phyloP scores from a whole-genome alignment of 2,113 vertebrate species.

The Tor tambroides region DNA sequence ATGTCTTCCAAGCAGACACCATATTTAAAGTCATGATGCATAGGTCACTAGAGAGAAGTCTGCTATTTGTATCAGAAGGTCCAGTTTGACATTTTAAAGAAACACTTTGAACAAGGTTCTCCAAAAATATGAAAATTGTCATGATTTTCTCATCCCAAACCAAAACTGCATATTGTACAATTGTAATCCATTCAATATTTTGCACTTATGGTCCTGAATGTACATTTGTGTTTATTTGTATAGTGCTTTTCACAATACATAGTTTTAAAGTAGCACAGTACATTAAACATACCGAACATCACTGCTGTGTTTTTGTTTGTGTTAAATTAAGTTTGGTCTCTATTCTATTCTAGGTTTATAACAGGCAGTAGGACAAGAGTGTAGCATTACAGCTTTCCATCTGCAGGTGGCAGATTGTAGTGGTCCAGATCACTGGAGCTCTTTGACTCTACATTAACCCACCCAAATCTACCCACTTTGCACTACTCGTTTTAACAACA shows the following conservation, averaged over 20 bases:
- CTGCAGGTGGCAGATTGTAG: constrained; percentile 29
- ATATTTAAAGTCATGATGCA: not conserved
- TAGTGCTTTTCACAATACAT: not conserved
- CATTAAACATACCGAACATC: not conserved
- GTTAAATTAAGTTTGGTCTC: not conserved
- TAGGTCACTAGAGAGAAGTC: not conserved
- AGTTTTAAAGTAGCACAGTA: not conserved
- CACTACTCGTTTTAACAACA: constrained; percentile 50
- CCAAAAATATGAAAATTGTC: not conserved
- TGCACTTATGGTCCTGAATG: not conserved
- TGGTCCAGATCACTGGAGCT: constrained; percentile 30
- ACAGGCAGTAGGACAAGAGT: not conserved
- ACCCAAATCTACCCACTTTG: constrained; percentile 47
- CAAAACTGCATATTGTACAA: not conserved
- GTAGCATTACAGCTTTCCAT: constrained; percentile 21
- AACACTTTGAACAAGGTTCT: not conserved
- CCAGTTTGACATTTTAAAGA: not conserved
- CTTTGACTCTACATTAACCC: constrained; percentile 47
- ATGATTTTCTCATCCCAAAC: not conserved
- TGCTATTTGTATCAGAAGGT: not conserved
- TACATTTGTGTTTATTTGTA: not conserved
- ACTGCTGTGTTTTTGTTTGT: not conserved
- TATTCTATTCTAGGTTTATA: not conserved
- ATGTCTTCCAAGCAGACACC: not conserved
- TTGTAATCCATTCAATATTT: not conserved